Evolutionary conservation across 1,140 invertebrate species (phyloP), one percentile per base, ranked within the genome.

Genomic region (Aphelinus certus): DNA sequence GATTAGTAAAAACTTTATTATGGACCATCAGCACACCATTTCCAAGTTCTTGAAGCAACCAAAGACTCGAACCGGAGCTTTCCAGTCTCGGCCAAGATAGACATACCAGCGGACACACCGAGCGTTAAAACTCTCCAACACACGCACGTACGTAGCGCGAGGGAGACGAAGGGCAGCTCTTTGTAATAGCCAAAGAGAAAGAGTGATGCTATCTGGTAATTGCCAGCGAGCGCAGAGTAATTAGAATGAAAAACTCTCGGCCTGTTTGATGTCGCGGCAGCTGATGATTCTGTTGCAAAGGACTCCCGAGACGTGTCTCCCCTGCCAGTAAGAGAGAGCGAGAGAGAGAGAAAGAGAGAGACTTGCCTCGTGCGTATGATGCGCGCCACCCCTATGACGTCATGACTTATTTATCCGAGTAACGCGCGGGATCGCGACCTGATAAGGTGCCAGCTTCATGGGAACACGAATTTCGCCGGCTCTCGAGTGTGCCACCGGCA

Each of bases 171-270:
- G 10, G 45, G 51, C 61, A 66, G 57, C 64, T 72, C 62, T 75
- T 77, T 71, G 76, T 74, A 71, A 76, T 73, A 66, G 47, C 71
- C 26, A 26, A 26, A 26, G 26, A 26, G 26, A 26, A 26, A 26
- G 61, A 67, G 48, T 64, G 77, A 80, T 81, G 75, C 76, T 79
- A 83, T 83, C 79, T 79, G 63, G 66, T 79, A 79, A 82, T 84
- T 82, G 77, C 76, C 60, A 26, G 26, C 26, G 49, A 63, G 76
- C 70, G 74, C 57, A 66, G 72, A 82, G 79, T 83, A 84, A 85
- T 86, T 83, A 84, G 83, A 84, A 85, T 84, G 81, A 86, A 82
- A 85, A 83, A 83, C 81, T 83, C 83, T 78, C 85, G 83, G 83
- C 82, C 82, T 82, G 82, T 85, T 85, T 85, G 83, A 86, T 86